Percentiles rank a stretch among this genome's conserved stretches.
phyloP scores from a whole-genome alignment of 2,888 invertebrate genomes.

The Noctua comes region DNA sequence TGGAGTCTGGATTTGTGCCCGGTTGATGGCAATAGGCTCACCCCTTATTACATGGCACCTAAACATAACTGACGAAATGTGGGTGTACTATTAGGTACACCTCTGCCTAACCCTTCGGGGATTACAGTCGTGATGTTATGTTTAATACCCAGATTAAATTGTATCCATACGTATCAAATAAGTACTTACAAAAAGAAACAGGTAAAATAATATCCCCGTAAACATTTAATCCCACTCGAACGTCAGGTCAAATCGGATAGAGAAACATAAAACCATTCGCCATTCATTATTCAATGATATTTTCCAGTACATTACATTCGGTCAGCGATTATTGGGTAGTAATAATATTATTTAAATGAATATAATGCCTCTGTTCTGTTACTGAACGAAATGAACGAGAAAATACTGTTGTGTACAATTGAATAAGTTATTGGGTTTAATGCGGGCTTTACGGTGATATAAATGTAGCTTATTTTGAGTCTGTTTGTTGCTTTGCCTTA shows the following conservation, averaged over 20 bases:
- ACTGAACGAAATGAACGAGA: conserved; percentile 24
- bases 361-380: conserved; percentile 30
- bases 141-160: background rate
- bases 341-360: conserved; percentile 46
- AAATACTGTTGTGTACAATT: conserved; percentile 21
- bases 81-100: too few species aligned
- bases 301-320: conserved; percentile 53
- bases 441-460: background rate
- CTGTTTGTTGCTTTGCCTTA: background rate
- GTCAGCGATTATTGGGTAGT: conserved; percentile 48
- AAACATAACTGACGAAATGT: too few species aligned
- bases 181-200: background rate
- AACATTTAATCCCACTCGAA: conserved; percentile 3
- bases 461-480: background rate
- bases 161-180: background rate
- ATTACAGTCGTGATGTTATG: too few species aligned
- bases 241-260: conserved; percentile 18
- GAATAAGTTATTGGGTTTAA: conserved; percentile 13
- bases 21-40: too few species aligned
- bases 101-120: too few species aligned
- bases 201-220: background rate
- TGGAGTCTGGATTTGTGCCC: too few species aligned
- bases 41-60: too few species aligned
- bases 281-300: conserved; percentile 40
- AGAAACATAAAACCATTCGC: conserved; percentile 19